Evolutionary conservation across 2,113 vertebrate genomes (phyloP), one percentile per base, ranked within the genome.

Genomic region (Cardinalis cardinalis): DNA sequence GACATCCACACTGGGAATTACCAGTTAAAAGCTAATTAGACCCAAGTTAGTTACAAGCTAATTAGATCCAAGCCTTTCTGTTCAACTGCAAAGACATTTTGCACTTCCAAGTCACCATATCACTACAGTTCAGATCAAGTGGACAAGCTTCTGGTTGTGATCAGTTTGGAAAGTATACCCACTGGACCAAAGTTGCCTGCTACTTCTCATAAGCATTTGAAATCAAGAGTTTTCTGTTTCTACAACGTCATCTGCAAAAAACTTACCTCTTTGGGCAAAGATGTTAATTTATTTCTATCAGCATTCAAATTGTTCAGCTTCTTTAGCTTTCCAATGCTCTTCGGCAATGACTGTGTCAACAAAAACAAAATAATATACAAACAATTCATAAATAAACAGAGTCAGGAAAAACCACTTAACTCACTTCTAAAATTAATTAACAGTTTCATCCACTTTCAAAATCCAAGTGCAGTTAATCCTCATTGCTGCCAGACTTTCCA

Each of bases 231-330:
- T 59, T 83, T 56, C 55, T 76, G 18, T 44, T 87, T 82, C 59
- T 52, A 84, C 38, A 55, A 63, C 49, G 34, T 61, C 61, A 95
- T 87, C 34, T 88, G 29, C 17, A 88, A 44, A 82, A 92, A 84
- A 94, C 97, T 77, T 97, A 99, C 99, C 99, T 99, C 99, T 97
- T 99, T 99, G 41, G 99, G 99, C 96, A 99, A 98, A 83, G 97
- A 98, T 40, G 96, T 93, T 95, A 99, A 97, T 95, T 98, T 98
- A 96, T 99, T 99, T 97, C 98, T 98, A 95, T 99, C 99, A 83
- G 98, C 98, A 96, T 99, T 99, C 94, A 99, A 98, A 97, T 99
- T 99, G 94, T 98, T 99, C 90, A 99, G 96, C 94, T 98, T 99
- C 97, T 99, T 99, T 88, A 99, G 97, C 95, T 98, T 99, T 90